Conservation (phyloP, 64 coral and sea anemone species). For the Montipora cactus region DNA sequence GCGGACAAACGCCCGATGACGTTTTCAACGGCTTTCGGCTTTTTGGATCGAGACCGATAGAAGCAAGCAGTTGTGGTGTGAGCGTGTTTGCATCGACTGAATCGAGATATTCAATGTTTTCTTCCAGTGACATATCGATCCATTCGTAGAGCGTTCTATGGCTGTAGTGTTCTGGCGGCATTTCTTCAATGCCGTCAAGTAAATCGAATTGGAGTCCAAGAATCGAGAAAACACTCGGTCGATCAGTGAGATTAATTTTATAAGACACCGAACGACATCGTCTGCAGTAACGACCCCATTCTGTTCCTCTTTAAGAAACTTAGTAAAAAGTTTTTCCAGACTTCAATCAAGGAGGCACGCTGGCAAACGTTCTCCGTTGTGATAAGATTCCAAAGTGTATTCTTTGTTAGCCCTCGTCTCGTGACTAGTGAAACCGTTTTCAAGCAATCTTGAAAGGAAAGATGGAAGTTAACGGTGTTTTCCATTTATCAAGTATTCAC, state of each 20-base stretch:
- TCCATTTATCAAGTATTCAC: no score
- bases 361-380: no score
- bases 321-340: no score
- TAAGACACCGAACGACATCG: no score
- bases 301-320: no score
- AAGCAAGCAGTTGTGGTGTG: conserved; percentile 13
- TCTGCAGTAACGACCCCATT: no score
- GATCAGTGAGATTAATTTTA: not conserved
- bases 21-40: conserved; percentile 12
- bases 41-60: conserved; percentile 33
- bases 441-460: no score
- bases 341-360: no score
- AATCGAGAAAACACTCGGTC: not conserved
- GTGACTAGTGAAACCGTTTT: not conserved
- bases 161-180: not conserved
- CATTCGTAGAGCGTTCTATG: conserved; percentile 11
- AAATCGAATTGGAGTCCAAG: conserved; percentile 16
- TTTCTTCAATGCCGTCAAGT: not conserved
- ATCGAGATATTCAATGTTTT: conserved; percentile 2
- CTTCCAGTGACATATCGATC: conserved; percentile 29
- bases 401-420: not conserved
- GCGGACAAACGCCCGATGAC: not conserved
- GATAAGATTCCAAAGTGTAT: no score
- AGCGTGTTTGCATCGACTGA: not conserved
- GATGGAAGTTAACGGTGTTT: no score